A percentile compares a stretch with the other conserved stretches of the same genome.
These are phyloP conservation scores for Erpetoichthys calabaricus DNA, from an alignment of 2,797 vertebrate genomes.

Conservation along the genomic window DNA sequence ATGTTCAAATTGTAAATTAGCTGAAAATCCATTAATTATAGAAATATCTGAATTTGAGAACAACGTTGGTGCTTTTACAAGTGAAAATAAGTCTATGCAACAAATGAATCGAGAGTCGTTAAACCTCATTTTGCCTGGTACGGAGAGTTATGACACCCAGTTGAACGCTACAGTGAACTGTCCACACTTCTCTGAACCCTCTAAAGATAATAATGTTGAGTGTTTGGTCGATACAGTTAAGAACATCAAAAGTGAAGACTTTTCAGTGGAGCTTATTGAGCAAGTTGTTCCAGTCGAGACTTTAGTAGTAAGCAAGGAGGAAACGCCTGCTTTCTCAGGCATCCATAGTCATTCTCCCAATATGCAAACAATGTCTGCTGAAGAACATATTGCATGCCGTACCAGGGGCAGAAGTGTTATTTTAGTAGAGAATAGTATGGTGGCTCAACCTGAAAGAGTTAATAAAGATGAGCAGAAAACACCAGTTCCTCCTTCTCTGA, in stretches of 20 bases:
- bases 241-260: slow-evolving; percentile 49
- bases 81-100: no score
- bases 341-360: slow-evolving; percentile 3
- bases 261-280: slow-evolving; percentile 30
- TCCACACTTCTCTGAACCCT: slow-evolving; percentile 49
- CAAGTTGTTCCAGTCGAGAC: slow-evolving; percentile 30
- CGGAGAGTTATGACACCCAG: no score
- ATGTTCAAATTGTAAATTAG: not conserved
- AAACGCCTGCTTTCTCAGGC: not conserved
- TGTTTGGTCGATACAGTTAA: slow-evolving; percentile 49
- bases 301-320: slow-evolving; percentile 27
- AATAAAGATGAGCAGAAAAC: slow-evolving; percentile 26
- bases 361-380: slow-evolving; percentile 12
- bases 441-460: slow-evolving; percentile 13
- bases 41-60: no score
- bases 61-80: no score
- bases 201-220: slow-evolving; percentile 46
- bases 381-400: slow-evolving; percentile 4
- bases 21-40: no score
- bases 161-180: slow-evolving; percentile 30
- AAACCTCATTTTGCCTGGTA: no score
- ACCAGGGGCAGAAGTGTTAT: slow-evolving; percentile 9
- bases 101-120: no score
- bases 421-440: slow-evolving; percentile 10
- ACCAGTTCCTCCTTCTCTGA: slow-evolving; percentile 29